Percentiles rank a stretch among this genome's conserved stretches.
Evolutionary conservation across 2,888 invertebrate genomes (phyloP).

Genomic region (Tetheella fluctuosa): DNA sequence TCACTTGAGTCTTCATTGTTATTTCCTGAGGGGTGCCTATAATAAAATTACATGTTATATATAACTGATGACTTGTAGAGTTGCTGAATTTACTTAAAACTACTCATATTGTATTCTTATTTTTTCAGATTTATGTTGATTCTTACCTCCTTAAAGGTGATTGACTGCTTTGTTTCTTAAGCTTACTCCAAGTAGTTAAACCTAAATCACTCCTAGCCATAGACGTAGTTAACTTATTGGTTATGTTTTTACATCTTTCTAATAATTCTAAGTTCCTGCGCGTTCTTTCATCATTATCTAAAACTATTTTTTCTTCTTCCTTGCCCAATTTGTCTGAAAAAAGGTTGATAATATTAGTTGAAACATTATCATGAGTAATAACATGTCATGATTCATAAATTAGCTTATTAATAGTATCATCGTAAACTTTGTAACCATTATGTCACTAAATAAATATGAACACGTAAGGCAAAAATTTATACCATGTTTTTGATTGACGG

Average conservation of each 20-base stretch:
- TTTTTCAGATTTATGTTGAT: constrained; percentile 11
- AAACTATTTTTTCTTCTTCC: constrained; percentile 67
- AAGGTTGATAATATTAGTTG: constrained; percentile 42
- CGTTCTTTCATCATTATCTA: constrained; percentile 82
- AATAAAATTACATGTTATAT: constrained; percentile 25
- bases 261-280: constrained; percentile 84
- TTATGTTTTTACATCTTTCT: constrained; percentile 81
- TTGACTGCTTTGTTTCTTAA: constrained; percentile 89
- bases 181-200: constrained; percentile 94
- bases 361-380: constrained; percentile 54
- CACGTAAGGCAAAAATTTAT: constrained; percentile 28
- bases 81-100: too few species aligned
- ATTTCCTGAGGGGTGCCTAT: constrained; percentile 90
- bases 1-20: constrained; percentile 86
- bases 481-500: constrained; percentile 83
- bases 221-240: constrained; percentile 86
- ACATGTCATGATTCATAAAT: constrained; percentile 52
- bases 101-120: too few species aligned
- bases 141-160: constrained; percentile 85
- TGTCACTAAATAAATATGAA: constrained; percentile 39
- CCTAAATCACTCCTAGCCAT: constrained; percentile 95
- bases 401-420: constrained; percentile 41
- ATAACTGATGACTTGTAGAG: too few species aligned
- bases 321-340: constrained; percentile 80
- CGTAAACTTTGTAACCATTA: constrained; percentile 52